Base-by-base conservation (phyloP, 2,113 vertebrate species). In the Argyrosomus japonicus region DNA sequence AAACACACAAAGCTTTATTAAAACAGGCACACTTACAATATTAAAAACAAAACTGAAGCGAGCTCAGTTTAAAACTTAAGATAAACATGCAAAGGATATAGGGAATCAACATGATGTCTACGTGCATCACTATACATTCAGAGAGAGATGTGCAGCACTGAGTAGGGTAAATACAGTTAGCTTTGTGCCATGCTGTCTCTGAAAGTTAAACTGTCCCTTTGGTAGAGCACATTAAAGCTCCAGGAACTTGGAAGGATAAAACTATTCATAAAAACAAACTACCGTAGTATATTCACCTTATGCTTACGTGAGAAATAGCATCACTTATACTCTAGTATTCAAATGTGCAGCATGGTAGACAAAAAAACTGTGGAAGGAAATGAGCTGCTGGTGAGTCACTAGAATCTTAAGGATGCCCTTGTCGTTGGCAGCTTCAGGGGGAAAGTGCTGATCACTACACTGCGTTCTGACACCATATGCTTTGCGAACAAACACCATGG, bases 381-480 rank as follows among this genome's bases (percentile, higher is more conserved):
- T 14, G 29, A 84, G 80, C 65, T 32, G 81, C 73, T 68, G 70
- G 58, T 85, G 81, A 84, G 81, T 51, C 68, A 77, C 84, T 69
- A 32, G 84, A 76, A 91, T 88, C 82, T 64, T 68, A 21, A 83
- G 79, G 72, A 87, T 81, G 88, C 36, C 76, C 77, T 61, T 86
- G 81, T 79, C 68, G 65, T 88, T 82, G 88, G 83, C 81, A 54
- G 56, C 73, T 75, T 75, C 75, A 13, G 68, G 77, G 71, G 65
- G 65, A 86, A 88, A 87, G 47, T 82, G 89, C 89, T 89, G 89
- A 91, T 88, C 79, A 62, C 45, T 36, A 51, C 87, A 62, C 53
- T 71, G 74, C 29, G 50, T 54, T 70, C 50, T 71, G 84, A 81
- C 84, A 87, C 89, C 90, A 83, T 90, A 86, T 89, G 91, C 75